phyloP scores from a whole-genome alignment of 2,888 invertebrate genomes.

The Hymenopus coronatus region DNA sequence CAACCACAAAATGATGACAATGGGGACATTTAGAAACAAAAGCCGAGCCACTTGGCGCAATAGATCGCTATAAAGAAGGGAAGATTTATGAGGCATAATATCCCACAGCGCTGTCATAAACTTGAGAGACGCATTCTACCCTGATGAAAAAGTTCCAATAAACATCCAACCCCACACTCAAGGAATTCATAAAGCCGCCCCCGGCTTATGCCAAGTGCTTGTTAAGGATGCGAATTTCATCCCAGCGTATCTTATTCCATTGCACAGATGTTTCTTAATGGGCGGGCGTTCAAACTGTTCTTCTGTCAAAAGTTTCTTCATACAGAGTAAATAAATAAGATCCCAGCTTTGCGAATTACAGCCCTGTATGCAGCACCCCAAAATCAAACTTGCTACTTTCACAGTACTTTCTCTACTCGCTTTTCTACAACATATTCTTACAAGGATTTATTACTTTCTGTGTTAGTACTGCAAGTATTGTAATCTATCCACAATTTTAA shows the following conservation, averaged over 20 bases:
- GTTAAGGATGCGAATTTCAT: neutral
- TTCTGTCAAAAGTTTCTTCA: too few species aligned
- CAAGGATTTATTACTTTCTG: too few species aligned
- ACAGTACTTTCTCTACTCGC: too few species aligned
- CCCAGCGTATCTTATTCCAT: neutral
- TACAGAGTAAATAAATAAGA: too few species aligned
- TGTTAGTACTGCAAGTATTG: too few species aligned
- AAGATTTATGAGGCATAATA: neutral
- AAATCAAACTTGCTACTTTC: too few species aligned
- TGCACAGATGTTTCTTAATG: too few species aligned
- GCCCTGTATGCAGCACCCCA: too few species aligned
- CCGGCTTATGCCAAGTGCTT: neutral
- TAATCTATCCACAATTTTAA: too few species aligned
- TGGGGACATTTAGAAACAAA: neutral
- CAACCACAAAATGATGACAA: neutral
- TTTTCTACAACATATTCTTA: too few species aligned
- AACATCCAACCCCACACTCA: neutral
- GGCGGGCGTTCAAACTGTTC: too few species aligned
- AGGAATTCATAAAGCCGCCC: neutral
- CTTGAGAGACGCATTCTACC: neutral
- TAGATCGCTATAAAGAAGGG: neutral
- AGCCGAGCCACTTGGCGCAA: neutral
- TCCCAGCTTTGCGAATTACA: too few species aligned
- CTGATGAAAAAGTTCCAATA: neutral
- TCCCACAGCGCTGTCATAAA: neutral